A percentile compares a stretch with the other conserved stretches of the same genome.
Conservation (phyloP, 2,888 invertebrate genomes). For the Anorthoa munda region DNA sequence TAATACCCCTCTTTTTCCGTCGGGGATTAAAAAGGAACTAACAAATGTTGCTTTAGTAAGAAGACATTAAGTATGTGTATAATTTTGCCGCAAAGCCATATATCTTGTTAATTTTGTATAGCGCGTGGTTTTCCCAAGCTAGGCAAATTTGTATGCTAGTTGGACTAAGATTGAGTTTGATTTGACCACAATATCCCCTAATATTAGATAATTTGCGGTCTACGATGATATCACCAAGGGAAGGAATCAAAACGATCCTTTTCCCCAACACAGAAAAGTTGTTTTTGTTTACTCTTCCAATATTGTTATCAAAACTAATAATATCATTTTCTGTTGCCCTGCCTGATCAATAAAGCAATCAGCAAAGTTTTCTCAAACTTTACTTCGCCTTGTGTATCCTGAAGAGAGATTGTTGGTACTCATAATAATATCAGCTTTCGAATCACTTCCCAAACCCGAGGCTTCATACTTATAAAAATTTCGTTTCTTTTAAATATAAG, state of each 20-base stretch:
- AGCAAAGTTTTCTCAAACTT: constrained; percentile 38
- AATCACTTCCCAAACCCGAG: constrained; percentile 14
- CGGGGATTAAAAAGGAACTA: neutral
- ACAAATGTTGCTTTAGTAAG: neutral
- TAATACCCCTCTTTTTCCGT: too few species aligned
- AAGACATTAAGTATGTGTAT: neutral
- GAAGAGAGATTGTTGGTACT: constrained; percentile 30
- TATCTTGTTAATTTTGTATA: neutral
- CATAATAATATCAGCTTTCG: constrained; percentile 44
- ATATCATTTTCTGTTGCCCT: constrained; percentile 24
- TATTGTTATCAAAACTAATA: constrained; percentile 35
- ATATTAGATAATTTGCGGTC: neutral
- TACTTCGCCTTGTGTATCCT: constrained; percentile 16
- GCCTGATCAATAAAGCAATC: constrained; percentile 35
- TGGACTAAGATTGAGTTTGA: neutral
- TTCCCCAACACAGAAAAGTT: constrained; percentile 1
- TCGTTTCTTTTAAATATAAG: constrained; percentile 41
- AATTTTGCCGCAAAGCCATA: constrained; percentile 2
- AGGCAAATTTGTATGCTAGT: neutral
- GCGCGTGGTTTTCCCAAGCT: neutral
- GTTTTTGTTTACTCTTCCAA: constrained; percentile 40
- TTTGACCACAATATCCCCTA: neutral
- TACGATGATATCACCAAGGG: neutral
- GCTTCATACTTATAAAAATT: constrained; percentile 11
- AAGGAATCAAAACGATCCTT: constrained; percentile 14